Conservation (phyloP, 2,113 vertebrate genomes). For the Phalacrocorax brasilianus region DNA sequence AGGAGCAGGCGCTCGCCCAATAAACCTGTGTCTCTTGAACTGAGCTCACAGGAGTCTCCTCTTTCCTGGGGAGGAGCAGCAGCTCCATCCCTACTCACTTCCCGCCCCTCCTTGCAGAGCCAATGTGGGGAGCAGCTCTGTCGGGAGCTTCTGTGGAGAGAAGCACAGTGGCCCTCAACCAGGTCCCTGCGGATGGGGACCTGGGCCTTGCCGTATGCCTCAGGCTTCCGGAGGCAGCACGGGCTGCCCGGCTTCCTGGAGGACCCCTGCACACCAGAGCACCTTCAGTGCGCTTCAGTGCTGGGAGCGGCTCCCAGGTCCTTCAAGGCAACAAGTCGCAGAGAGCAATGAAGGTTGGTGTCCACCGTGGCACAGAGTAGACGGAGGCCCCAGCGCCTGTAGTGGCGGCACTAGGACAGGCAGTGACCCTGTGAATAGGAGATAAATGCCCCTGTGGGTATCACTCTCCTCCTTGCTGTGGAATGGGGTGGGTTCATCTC, state of each 20-base stretch:
- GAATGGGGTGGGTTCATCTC: no score
- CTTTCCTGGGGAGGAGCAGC: no score
- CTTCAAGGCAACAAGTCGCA: no score
- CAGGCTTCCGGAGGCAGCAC: background rate
- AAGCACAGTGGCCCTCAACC: background rate
- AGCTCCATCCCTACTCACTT: no score
- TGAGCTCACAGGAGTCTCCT: no score
- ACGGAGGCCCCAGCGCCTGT: background rate
- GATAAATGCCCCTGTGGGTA: no score
- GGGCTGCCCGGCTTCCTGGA: background rate
- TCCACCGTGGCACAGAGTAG: background rate
- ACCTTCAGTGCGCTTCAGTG: background rate
- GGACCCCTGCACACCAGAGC: background rate
- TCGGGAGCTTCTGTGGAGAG: background rate
- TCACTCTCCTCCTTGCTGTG: no score
- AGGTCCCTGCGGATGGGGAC: background rate
- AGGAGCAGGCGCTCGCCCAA: no score
- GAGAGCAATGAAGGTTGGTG: background rate
- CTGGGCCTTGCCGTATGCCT: background rate
- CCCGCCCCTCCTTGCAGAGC: no score
- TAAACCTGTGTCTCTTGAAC: no score
- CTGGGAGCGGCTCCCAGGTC: background rate
- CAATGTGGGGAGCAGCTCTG: no score
- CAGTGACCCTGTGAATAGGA: background rate
- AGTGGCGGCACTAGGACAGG: background rate